Evolutionary conservation across 2,797 vertebrate species (phyloP), one percentile per base, ranked within the genome.

Genomic region (Mycteria americana): DNA sequence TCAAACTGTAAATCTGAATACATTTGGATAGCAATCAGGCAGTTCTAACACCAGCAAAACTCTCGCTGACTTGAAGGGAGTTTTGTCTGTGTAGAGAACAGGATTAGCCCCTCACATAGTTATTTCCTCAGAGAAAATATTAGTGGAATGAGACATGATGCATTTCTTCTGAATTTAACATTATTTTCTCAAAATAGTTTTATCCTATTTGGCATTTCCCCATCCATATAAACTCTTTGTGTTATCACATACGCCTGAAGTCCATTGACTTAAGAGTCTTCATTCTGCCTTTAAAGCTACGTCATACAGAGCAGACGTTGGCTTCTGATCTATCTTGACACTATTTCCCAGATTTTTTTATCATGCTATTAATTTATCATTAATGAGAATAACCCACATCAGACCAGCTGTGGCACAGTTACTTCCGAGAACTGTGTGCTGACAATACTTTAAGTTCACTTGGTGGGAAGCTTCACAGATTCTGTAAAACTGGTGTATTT

Each of bases 1-100:
- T 89, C 84, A 94, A 94, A 86, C 30, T 77, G 45, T 92, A 96
- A 96, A 93, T 92, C 15, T 77, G 81, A 87, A 87, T 90, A 87
- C n/a, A 80, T 95, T 59, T 92, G 74, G 88, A 41, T 95, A 93
- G 63, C 59, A 91, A 64, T 79, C 80, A 94, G 93, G 59, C 59
- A 87, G 53, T 74, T 81, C 25, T 74, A 87, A 79, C 43, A 74
- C 24, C 57, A 93, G 53, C 48, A 94, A 94, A 95, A 94, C 33
- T 82, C 80, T 86, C 7, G 0, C 48, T 68, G 53, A 82, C 39
- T 83, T 75, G 60, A 91, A 94, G 53, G 67, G 56, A 80, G 27
- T 92, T 95, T 92, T 87, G 39, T 37, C 39, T 64, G 24, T 68
- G 45, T 64, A 89, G 30, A 72, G 77, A 85, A 80, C 18, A 85